A percentile compares a stretch with the other conserved stretches of the same genome.
Conservation (phyloP, 1,140 invertebrate species). For the Ips typographus region DNA sequence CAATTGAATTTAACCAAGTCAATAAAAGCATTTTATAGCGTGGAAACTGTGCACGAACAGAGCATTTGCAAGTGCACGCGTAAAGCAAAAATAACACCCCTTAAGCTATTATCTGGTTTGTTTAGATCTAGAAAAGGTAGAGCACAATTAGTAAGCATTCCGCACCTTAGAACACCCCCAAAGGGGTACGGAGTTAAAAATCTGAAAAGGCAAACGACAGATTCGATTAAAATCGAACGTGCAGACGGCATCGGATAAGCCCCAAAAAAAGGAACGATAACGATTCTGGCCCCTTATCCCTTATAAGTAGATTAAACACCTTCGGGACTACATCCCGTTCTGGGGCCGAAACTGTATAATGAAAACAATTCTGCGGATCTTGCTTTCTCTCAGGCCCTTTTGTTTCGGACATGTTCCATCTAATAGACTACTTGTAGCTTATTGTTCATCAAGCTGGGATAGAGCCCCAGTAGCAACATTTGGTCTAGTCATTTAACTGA, state of each 20-base stretch:
- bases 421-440: too few species aligned
- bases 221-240: slow-evolving; percentile 13
- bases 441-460: too few species aligned
- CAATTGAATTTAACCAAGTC: slow-evolving; percentile 16
- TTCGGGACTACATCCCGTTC: neutral
- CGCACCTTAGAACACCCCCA: too few species aligned
- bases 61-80: neutral
- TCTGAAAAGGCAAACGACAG: slow-evolving; percentile 3
- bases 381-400: too few species aligned
- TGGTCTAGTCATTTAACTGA: too few species aligned
- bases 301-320: slow-evolving; percentile 15
- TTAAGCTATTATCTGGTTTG: too few species aligned
- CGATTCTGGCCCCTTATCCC: slow-evolving; percentile 2
- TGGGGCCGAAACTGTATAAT: neutral
- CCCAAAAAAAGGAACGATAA: slow-evolving; percentile 6
- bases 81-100: neutral
- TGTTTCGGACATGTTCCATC: too few species aligned
- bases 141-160: too few species aligned
- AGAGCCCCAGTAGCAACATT: too few species aligned
- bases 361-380: slow-evolving; percentile 1
- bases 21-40: slow-evolving; percentile 2
- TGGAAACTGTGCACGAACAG: slow-evolving; percentile 1
- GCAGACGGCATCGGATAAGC: neutral
- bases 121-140: too few species aligned
- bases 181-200: neutral